Evolutionary conservation across 2,797 vertebrate species (phyloP).

Genomic region (Alectoris magna): DNA sequence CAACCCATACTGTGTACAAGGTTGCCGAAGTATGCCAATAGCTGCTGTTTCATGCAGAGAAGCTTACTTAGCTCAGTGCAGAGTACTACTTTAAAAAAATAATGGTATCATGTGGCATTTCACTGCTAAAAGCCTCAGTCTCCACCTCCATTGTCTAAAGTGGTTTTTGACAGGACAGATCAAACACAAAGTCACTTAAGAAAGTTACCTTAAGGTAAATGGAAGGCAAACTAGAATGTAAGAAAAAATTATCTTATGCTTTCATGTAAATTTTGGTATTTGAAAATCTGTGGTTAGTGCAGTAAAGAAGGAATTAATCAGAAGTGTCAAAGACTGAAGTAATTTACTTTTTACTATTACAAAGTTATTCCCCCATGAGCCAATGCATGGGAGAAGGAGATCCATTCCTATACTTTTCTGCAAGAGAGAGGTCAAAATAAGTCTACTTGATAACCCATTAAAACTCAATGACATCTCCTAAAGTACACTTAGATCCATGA

Average conservation of each 20-base stretch:
- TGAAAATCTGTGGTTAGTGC: neutral
- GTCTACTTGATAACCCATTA: neutral
- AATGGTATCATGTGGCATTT: neutral
- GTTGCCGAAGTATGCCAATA: neutral
- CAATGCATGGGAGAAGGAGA: neutral
- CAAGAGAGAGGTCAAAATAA: neutral
- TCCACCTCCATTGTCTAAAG: neutral
- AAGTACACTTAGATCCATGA: neutral
- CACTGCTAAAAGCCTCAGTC: neutral
- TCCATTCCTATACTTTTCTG: neutral
- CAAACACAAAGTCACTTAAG: neutral
- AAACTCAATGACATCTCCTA: neutral
- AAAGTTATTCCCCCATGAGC: neutral
- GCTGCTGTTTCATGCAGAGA: neutral
- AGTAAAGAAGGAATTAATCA: neutral
- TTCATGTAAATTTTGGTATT: neutral
- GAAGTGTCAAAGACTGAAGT: neutral
- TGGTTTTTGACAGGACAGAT: constrained; percentile 30
- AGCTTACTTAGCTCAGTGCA: neutral
- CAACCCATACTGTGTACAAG: neutral
- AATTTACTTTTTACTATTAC: neutral
- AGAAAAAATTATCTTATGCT: neutral
- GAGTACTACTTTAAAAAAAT: neutral
- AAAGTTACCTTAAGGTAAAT: neutral
- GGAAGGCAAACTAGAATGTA: neutral